These are phyloP conservation scores for Drosophila subquinaria DNA, from an alignment of 2,888 invertebrate species.

Conservation along the genomic window DNA sequence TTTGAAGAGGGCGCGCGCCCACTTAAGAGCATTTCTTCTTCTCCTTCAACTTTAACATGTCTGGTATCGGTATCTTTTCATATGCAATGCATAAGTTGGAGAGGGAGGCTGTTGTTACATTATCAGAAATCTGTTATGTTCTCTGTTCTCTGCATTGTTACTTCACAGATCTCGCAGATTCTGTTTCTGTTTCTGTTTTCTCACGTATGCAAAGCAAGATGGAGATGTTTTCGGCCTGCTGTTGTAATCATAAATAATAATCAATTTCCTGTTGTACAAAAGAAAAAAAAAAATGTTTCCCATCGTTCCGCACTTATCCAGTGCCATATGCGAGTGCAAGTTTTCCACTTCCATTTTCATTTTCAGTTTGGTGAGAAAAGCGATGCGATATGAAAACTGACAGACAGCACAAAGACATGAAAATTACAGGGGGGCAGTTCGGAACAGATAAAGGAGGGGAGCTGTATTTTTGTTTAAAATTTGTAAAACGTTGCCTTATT, in stretches of 20 bases:
- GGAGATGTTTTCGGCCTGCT: slow-evolving; percentile 1
- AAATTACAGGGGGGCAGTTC: neutral
- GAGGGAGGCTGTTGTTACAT: slow-evolving; percentile 38
- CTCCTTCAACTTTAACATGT: slow-evolving; percentile 18
- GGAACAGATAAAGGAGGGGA: neutral
- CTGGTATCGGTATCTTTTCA: slow-evolving; percentile 20
- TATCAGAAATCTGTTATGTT: slow-evolving; percentile 41
- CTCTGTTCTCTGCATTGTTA: slow-evolving; percentile 18
- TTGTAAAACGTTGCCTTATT: slow-evolving; percentile 47
- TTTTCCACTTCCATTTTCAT: slow-evolving; percentile 39
- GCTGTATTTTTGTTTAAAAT: slow-evolving; percentile 54
- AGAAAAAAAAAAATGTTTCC: slow-evolving; percentile 65
- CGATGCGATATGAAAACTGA: slow-evolving; percentile 61
- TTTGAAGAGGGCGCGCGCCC: slow-evolving; percentile 64
- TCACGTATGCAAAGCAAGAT: slow-evolving; percentile 60
- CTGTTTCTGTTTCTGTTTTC: slow-evolving; percentile 30
- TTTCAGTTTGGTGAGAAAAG: slow-evolving; percentile 60
- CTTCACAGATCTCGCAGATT: slow-evolving; percentile 25
- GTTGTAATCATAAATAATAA: slow-evolving; percentile 79
- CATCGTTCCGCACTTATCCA: slow-evolving; percentile 67
- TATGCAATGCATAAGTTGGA: neutral
- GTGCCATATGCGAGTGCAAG: slow-evolving; percentile 69
- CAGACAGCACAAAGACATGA: slow-evolving; percentile 50
- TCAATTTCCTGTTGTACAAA: slow-evolving; percentile 72
- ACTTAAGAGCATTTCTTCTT: slow-evolving; percentile 61